Base-by-base conservation (phyloP, 1,140 invertebrate species). In the Homarus americanus region DNA sequence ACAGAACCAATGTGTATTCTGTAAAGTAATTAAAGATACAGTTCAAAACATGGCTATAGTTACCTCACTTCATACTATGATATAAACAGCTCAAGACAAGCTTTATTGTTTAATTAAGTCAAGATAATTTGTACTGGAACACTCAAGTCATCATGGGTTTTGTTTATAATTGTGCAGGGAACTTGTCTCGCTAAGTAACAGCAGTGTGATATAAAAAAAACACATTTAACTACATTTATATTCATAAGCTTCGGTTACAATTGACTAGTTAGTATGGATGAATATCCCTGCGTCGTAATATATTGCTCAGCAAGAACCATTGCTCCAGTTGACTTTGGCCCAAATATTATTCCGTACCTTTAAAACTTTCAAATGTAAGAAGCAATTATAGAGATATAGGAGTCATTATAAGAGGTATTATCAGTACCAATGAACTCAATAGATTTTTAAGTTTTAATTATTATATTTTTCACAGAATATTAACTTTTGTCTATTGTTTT, bases 271-370 rank as follows among this genome's bases (percentile, higher is more conserved):
- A 9, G 17, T 9, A 32, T 28, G 12, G 5, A 4, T 41, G 0
- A 76, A 40, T 40, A 40, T 40, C 2, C 32, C 5, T 44, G 20
- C 38, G 75, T 28, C n/a, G 40, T 41, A 78, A 78, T 78, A 78
- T 24, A 15, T 1, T 7, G 17, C 12, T 20, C 9, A 36, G 28
- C 15, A 63, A 82, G 80, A 82, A 82, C 80, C 80, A 63, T 82
- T 66, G 58, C 24, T 66, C 58, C 80, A 63, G 80, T 66, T 63
- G 28, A 82, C 20, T 44, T 53, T 38, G 34, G 58, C 34, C 32
- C 53, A 66, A 82, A 36, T 82, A 63, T 38, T 82, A 82, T 82
- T 53, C 53, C 80, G 49, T 28, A 82, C 76, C 32, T 79, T 79
- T 79, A n/a, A 79, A 49, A 44, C 40, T 49, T 79, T 49, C n/a